Base-by-base conservation (phyloP, 2,888 invertebrate species). In the Drosophila fungiperda region DNA sequence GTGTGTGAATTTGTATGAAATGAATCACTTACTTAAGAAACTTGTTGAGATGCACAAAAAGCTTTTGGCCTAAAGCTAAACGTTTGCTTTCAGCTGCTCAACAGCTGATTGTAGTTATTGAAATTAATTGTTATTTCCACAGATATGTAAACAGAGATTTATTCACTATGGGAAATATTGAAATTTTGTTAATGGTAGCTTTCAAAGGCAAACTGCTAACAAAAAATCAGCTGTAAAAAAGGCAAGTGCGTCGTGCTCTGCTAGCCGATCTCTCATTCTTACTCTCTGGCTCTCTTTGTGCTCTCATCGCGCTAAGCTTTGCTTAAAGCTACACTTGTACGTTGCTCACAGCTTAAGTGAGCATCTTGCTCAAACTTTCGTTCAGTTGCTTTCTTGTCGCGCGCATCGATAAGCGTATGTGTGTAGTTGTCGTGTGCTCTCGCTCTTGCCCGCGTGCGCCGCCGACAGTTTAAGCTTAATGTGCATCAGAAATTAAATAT, bases 251-350 rank as follows among this genome's bases (percentile, higher is more conserved):
- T 54, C 20, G 32, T 54, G 52, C 73, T 60, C 49, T 42, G 53
- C 57, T 64, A 63, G 58, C 8, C 35, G 72, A 57, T 52, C 59
- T 35, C 29, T 12, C 9, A 23, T 23, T 50, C 42, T 20, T 45
- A 8, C 42, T 58, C 38, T 23, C 33, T 23, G 29, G 20, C 58
- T 32, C 67, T 59, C 40, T 48, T 66, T 48, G 35, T 40, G n/a
- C 48, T n/a, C 36, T 52, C 64, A 20, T 63, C 26, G 29, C 49
- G 36, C 49, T 59, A 66, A 85, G 84, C 87, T 84, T 68, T 66
- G 61, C 48, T 53, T 72, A 82, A 82, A 87, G 82, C 84, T 83
- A 81, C 83, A 84, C 67, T 82, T 86, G 62, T 66, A 29, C 61
- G 78, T 58, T 73, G 76, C 26, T 64, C 38, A 54, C 40, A 76